Evolutionary conservation across 2,888 invertebrate genomes (phyloP), one percentile per base, ranked within the genome.

Genomic region (Cheilosia variabilis): DNA sequence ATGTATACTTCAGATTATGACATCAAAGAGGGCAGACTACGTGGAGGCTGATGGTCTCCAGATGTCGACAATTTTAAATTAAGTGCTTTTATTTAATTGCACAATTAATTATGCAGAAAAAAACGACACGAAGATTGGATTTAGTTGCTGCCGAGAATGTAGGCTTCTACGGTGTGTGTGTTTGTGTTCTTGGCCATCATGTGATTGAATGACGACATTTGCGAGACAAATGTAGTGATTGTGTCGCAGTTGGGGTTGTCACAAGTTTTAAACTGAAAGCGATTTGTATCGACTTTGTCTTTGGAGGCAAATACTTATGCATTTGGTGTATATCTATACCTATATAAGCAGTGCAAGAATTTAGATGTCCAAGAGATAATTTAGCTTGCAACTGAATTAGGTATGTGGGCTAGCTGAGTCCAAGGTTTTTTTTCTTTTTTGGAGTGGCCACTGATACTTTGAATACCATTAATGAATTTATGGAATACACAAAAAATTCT

Each of bases 41-140:
- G n/a, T 43, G 27, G 43, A 24, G 31, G 31, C 31, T 31, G 31
- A 31, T 55, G 24, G 34, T 52, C 37, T 47, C 24, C 7, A 45
- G 41, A 82, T 68, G 83, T 47, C 63, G 68, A 69, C 68, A 72
- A 65, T 73, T 83, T 83, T 68, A 73, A 73, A 73, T 63, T 58
- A 83, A 79, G 68, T 79, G 72, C 79, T 83, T 79, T 79, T 83
- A 73, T 83, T 83, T 83, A 83, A 83, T 83, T 83, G 79, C 69
- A 55, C 73, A 79, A 83, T 83, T 79, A 83, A 83, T 73, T 75
- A 79, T 73, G 79, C 79, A 83, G 73, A 60, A 43, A 63, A 63
- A 81, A 73, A 63, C n/a, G 66, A 78, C 72, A 63, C 27, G 68
- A 45, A 83, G 79, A 83, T 83, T 79, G 69, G 68, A 83, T 83